Percentiles rank a stretch among this genome's conserved stretches.
These are phyloP conservation scores for Orthosia gracilis DNA, from an alignment of 2,888 invertebrate species.

Conservation along the genomic window DNA sequence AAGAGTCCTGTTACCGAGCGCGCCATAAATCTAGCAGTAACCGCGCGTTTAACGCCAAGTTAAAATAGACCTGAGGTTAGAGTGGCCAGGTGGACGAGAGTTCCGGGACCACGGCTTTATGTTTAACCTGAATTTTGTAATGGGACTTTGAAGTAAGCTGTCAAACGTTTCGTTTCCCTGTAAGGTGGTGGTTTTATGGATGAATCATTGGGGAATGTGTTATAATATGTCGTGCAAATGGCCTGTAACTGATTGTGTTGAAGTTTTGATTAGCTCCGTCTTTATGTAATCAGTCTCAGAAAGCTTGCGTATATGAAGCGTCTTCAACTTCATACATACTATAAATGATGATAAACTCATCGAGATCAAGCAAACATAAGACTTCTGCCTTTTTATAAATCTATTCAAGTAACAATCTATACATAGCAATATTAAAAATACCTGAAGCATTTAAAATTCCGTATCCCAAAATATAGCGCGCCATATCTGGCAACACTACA, in stretches of 20 bases:
- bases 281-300: neutral
- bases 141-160: constrained; percentile 35
- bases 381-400: no score
- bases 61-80: constrained; percentile 62
- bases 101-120: constrained; percentile 34
- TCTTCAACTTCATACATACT: neutral
- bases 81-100: constrained; percentile 48
- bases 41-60: constrained; percentile 68
- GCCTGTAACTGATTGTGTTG: neutral
- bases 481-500: constrained; percentile 55
- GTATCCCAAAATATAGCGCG: constrained; percentile 28
- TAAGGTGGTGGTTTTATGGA: constrained; percentile 6
- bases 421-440: constrained; percentile 2
- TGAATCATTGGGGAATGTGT: neutral
- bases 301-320: no score
- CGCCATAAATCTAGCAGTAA: constrained; percentile 78
- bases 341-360: neutral
- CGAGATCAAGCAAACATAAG: neutral
- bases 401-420: neutral
- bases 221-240: neutral
- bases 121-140: constrained; percentile 38
- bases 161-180: constrained; percentile 28
- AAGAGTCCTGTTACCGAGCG: constrained; percentile 75
- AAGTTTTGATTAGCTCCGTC: neutral
- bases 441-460: constrained; percentile 12